These are phyloP conservation scores for Scopus umbretta DNA, from an alignment of 2,113 vertebrate species.

Conservation along the genomic window DNA sequence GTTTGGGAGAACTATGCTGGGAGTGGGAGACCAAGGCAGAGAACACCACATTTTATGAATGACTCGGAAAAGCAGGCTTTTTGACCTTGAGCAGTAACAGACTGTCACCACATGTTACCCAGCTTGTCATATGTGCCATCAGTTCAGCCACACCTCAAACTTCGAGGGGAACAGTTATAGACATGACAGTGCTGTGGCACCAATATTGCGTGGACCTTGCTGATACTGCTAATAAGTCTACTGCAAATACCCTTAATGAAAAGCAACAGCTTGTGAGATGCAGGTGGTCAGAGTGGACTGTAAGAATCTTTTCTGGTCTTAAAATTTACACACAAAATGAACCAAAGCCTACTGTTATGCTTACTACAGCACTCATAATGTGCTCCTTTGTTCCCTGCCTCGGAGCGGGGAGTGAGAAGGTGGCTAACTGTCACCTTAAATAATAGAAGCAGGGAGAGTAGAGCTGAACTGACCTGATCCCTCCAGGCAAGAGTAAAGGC, in stretches of 20 bases:
- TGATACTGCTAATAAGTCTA: background rate
- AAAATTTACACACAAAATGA: background rate
- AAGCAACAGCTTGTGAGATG: background rate
- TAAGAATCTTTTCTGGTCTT: background rate
- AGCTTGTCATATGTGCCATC: background rate
- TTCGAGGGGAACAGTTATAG: background rate
- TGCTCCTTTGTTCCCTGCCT: background rate
- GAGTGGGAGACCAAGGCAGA: background rate
- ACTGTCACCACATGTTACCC: background rate
- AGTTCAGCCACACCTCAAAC: background rate
- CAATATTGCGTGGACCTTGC: background rate
- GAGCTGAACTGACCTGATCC: background rate
- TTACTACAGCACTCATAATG: background rate
- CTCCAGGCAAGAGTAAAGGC: background rate
- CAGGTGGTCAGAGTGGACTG: background rate
- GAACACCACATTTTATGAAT: background rate
- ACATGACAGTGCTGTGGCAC: background rate
- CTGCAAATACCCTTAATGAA: background rate
- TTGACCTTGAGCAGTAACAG: background rate
- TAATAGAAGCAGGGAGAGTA: background rate
- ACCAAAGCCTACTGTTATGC: background rate
- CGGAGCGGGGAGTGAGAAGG: background rate
- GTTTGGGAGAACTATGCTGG: background rate
- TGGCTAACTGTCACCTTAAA: background rate
- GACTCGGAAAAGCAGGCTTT: background rate